Evolutionary conservation across 1,140 invertebrate genomes (phyloP), one percentile per base, ranked within the genome.

Genomic region (Drosophila nannoptera): DNA sequence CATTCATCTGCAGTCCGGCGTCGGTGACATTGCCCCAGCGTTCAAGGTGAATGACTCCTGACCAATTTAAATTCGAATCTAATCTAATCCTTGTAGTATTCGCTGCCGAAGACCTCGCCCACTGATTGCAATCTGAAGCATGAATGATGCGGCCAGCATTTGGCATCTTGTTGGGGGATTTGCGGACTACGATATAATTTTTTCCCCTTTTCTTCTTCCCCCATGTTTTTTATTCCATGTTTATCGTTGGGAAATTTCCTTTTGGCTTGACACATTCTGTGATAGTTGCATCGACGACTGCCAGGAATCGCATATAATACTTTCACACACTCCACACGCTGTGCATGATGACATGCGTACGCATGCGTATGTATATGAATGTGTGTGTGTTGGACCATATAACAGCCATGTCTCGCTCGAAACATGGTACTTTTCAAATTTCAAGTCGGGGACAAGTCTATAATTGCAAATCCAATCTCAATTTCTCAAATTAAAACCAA

Each of bases 21-120:
- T 77, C 4, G 76, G 78, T 5, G 75, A 78, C 16, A 52, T 75
- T 16, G 43, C 22, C 11, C 29, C 61, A 32, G 22, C 31, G 29
- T 5, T 48, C 2, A 50, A 62, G 40, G 9, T 78, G 7, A 45
- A 16, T 11, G 42, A n/a, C n/a, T 6, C 40, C 4, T 4, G 12
- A 7, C 40, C n/a, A 12, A 12, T 40, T 0, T 40, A 4, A n/a
- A 49, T 33, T 3, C 11, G 9, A 11, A 11, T 38, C 46, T 11
- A 11, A 5, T 42, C 2, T 16, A 7, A 0, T 3, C 22, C 12
- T 33, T 1, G 9, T 9, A 67, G 64, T 61, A 36, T 8, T 22
- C 14, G 8, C 0, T 67, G 38, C 42, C 9, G 29, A 43, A 12
- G 4, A 9, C 60, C 8, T 43, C 38, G 31, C 11, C 8, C 29